A percentile compares a stretch with the other conserved stretches of the same genome.
These are phyloP conservation scores for Bufotes viridis DNA, from an alignment of 2,797 vertebrate species.

Conservation along the genomic window DNA sequence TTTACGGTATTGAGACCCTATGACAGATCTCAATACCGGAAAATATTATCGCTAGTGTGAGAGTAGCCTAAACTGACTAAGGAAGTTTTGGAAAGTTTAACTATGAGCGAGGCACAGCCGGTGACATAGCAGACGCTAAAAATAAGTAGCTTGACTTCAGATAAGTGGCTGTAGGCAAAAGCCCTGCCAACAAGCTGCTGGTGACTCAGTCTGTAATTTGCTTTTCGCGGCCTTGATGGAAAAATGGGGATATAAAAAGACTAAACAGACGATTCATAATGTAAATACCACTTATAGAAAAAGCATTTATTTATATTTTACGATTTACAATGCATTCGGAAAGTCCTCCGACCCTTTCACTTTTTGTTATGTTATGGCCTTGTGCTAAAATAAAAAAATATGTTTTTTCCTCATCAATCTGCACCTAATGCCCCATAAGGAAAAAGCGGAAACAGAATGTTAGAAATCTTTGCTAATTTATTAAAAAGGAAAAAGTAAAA, in stretches of 20 bases:
- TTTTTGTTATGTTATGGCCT: too few species aligned
- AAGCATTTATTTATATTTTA: not conserved
- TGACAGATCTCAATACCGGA: too few species aligned
- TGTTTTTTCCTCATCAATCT: too few species aligned
- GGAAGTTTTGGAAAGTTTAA: not conserved
- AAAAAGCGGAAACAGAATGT: too few species aligned
- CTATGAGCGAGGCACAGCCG: not conserved
- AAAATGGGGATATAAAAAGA: not conserved
- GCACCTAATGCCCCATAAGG: too few species aligned
- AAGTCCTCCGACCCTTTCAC: too few species aligned
- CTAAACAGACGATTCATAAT: not conserved
- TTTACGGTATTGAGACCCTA: too few species aligned
- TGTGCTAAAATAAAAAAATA: too few species aligned
- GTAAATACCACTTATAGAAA: not conserved
- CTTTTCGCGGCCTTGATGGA: not conserved
- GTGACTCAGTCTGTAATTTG: conserved; percentile 15
- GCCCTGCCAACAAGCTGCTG: not conserved
- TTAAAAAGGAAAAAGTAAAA: too few species aligned
- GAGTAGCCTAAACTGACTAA: not conserved
- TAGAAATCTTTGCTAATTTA: too few species aligned
- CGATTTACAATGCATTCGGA: too few species aligned
- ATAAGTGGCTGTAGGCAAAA: not conserved
- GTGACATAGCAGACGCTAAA: not conserved
- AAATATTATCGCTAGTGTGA: too few species aligned
- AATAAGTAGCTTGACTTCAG: not conserved